Conservation (phyloP, 2,888 invertebrate species). For the Epinotia bilunana region DNA sequence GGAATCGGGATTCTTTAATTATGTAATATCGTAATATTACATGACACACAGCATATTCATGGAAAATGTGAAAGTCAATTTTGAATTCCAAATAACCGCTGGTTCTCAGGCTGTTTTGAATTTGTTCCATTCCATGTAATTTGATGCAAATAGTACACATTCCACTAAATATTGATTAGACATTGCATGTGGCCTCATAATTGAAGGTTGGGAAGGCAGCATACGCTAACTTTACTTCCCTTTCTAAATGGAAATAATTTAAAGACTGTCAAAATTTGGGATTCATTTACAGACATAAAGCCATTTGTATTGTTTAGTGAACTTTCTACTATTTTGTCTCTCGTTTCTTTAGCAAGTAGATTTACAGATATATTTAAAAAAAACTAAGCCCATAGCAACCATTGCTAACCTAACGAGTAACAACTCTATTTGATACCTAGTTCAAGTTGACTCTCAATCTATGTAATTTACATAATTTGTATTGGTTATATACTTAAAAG, state of each 20-base stretch:
- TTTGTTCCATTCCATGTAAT: constrained; percentile 13
- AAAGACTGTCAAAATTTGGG: neutral
- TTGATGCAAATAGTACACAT: constrained; percentile 12
- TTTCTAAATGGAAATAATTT: constrained; percentile 2
- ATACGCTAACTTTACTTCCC: constrained; percentile 8
- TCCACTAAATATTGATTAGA: constrained; percentile 31
- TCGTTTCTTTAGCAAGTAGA: no score
- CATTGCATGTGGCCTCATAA: constrained; percentile 22
- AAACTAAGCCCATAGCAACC: no score
- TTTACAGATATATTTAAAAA: no score
- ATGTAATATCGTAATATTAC: constrained; percentile 29
- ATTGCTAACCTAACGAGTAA: no score
- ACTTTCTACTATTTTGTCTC: neutral
- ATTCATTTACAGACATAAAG: neutral
- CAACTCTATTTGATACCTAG: no score
- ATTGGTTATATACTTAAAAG: no score
- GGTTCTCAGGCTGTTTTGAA: constrained; percentile 27
- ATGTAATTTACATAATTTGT: no score
- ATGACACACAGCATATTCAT: constrained; percentile 36
- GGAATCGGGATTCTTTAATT: constrained; percentile 22
- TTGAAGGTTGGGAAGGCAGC: constrained; percentile 16
- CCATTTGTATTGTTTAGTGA: neutral
- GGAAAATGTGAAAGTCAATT: constrained; percentile 51
- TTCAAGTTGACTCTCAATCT: no score
- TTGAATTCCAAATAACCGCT: constrained; percentile 39